Conservation (phyloP, 2,797 vertebrate genomes). For the Silurus aristotelis region DNA sequence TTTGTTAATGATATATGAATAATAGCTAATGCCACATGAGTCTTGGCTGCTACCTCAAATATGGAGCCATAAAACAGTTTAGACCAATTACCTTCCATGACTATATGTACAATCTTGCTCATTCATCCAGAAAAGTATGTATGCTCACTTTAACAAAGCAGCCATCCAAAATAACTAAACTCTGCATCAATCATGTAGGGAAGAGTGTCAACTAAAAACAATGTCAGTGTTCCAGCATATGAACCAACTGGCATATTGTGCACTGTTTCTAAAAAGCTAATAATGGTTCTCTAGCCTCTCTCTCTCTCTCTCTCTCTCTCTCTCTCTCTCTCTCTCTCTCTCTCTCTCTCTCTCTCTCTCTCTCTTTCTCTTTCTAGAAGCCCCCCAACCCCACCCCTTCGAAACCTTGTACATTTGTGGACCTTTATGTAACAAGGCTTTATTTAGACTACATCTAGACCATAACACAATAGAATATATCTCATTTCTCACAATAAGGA, state of each 20-base stretch:
- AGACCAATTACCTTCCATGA: neutral
- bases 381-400: neutral
- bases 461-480: constrained; percentile 7
- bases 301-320: neutral
- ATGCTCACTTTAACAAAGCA: constrained; percentile 20
- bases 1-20: neutral
- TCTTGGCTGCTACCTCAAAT: neutral
- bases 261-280: constrained; percentile 49
- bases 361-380: no score
- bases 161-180: constrained; percentile 4
- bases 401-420: neutral
- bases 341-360: no score
- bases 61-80: neutral
- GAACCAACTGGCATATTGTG: constrained; percentile 59
- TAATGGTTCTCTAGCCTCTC: constrained; percentile 43
- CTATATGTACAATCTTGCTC: neutral
- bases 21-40: neutral
- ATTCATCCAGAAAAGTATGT: neutral
- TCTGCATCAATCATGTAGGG: constrained; percentile 53
- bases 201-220: constrained; percentile 49
- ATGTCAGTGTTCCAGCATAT: constrained; percentile 51
- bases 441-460: constrained; percentile 8
- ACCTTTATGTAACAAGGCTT: constrained; percentile 26
- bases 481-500: constrained; percentile 15
- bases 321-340: neutral